These are phyloP conservation scores for Nothoprocta pentlandii DNA, from an alignment of 2,113 vertebrate genomes.

Conservation along the genomic window DNA sequence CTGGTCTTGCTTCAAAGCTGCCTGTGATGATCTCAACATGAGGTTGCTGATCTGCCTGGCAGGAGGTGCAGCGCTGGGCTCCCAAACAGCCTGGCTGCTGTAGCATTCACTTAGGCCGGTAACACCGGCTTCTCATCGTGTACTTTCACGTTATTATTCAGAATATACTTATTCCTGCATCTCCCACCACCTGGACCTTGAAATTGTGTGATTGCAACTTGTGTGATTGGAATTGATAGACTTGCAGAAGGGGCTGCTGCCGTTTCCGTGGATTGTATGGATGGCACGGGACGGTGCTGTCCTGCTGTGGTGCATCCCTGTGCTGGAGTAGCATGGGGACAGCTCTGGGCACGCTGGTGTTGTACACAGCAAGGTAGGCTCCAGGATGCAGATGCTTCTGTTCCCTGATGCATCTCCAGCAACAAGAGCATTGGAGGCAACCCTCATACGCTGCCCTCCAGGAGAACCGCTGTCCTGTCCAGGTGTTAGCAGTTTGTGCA, in stretches of 20 bases:
- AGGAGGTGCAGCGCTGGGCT: not conserved
- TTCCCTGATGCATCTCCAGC: not conserved
- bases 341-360: not conserved
- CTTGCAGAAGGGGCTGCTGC: not conserved
- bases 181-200: not conserved
- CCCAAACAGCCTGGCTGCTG: not conserved
- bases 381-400: not conserved
- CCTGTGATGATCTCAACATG: not conserved
- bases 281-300: not conserved
- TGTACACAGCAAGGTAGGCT: not conserved
- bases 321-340: not conserved
- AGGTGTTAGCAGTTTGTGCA: rapidly evolving
- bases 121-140: not conserved
- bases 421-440: not conserved
- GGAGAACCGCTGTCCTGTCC: not conserved
- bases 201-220: not conserved
- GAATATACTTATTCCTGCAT: not conserved
- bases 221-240: not conserved
- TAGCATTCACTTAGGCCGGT: not conserved
- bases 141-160: not conserved
- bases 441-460: not conserved
- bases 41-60: no score
- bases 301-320: not conserved
- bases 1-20: not conserved
- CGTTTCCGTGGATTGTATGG: not conserved